Percentiles rank a stretch among this genome's conserved stretches.
These are phyloP conservation scores for Mycetomoellerius zeteki DNA, from an alignment of 1,140 invertebrate species.

Conservation along the genomic window DNA sequence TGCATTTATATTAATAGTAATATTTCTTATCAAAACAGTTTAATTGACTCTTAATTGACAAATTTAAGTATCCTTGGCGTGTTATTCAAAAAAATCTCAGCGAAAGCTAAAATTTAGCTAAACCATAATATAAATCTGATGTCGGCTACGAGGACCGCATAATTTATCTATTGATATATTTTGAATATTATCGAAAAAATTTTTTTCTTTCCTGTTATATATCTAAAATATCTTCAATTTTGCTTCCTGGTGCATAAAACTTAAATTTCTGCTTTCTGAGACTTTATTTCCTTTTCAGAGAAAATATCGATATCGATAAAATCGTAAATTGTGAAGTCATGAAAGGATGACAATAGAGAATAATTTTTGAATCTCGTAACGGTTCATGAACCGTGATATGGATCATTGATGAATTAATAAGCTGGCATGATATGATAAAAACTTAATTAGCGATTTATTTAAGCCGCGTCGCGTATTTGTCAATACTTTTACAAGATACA, in stretches of 20 bases:
- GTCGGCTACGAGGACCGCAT: too few species aligned
- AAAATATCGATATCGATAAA: not conserved
- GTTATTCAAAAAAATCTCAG: not conserved
- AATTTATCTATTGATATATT: too few species aligned
- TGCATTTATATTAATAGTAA: too few species aligned
- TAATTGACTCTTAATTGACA: not conserved
- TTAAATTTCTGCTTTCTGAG: not conserved
- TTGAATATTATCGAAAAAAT: too few species aligned
- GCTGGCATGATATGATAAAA: not conserved
- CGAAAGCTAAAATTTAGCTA: too few species aligned
- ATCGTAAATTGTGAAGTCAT: not conserved
- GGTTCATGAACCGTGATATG: not conserved
- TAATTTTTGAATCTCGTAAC: constrained; percentile 3
- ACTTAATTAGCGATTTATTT: constrained; percentile 2
- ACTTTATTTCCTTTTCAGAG: not conserved
- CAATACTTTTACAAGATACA: not conserved
- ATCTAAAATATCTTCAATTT: not conserved
- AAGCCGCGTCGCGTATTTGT: not conserved
- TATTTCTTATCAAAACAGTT: not conserved
- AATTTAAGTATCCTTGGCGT: too few species aligned
- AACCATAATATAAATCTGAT: too few species aligned
- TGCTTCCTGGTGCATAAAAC: not conserved
- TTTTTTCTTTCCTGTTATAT: not conserved
- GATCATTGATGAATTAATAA: not conserved
- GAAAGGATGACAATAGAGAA: not conserved